These are phyloP conservation scores for Acanthurus lineatus DNA, from an alignment of 2,797 vertebrate genomes.

Conservation along the genomic window DNA sequence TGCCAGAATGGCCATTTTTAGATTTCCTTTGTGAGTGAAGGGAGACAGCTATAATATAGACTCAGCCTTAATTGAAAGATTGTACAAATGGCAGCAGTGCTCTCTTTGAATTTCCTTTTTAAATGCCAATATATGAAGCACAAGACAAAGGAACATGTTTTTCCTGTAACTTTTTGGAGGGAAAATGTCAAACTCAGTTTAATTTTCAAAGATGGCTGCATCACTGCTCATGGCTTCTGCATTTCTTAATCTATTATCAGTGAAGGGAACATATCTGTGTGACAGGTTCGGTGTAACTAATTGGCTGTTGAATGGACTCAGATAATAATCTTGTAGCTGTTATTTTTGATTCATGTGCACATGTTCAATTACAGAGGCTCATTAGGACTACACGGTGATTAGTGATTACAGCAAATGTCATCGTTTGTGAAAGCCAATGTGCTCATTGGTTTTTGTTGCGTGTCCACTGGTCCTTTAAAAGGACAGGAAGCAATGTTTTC, in stretches of 20 bases:
- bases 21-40: slow-evolving; percentile 74
- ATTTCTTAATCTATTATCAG: slow-evolving; percentile 38
- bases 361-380: slow-evolving; percentile 60
- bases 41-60: slow-evolving; percentile 73
- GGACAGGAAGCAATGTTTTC: background rate
- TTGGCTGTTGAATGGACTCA: slow-evolving; percentile 50
- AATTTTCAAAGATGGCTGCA: slow-evolving; percentile 53
- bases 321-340: slow-evolving; percentile 50
- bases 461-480: slow-evolving; percentile 18
- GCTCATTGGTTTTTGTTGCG: slow-evolving; percentile 1
- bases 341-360: slow-evolving; percentile 55
- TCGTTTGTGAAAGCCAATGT: slow-evolving; percentile 38
- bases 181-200: slow-evolving; percentile 69
- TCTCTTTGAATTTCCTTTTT: slow-evolving; percentile 58
- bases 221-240: slow-evolving; percentile 35
- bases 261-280: slow-evolving; percentile 33
- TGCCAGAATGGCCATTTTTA: slow-evolving; percentile 86
- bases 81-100: slow-evolving; percentile 63
- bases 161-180: slow-evolving; percentile 34
- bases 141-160: slow-evolving; percentile 45
- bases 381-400: slow-evolving; percentile 51
- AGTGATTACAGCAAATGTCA: slow-evolving; percentile 26
- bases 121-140: slow-evolving; percentile 80
- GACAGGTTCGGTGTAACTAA: slow-evolving; percentile 55
- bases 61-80: slow-evolving; percentile 82